Conservation (phyloP, 2,888 invertebrate species). For the Osmoderma eremita region DNA sequence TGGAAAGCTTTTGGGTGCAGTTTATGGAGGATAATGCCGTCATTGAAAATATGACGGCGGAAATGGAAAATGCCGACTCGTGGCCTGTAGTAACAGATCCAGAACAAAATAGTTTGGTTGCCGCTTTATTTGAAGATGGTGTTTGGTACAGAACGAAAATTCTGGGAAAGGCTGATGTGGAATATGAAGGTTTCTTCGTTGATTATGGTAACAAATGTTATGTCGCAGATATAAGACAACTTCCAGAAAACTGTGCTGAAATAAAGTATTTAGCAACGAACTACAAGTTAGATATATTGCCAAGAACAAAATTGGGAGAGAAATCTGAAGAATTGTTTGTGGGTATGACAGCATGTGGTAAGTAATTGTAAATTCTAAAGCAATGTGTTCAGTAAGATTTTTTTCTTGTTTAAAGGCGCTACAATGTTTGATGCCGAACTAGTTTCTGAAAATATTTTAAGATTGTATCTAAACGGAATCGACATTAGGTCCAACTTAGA, state of each 20-base stretch:
- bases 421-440: conserved; percentile 57
- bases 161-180: conserved; percentile 65
- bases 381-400: conserved; percentile 13
- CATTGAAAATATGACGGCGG: conserved; percentile 70
- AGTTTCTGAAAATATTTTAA: conserved; percentile 51
- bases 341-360: conserved; percentile 59
- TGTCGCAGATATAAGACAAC: conserved; percentile 66
- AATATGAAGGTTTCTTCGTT: conserved; percentile 69
- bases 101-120: conserved; percentile 64
- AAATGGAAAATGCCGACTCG: conserved; percentile 66
- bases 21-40: conserved; percentile 66
- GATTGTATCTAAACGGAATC: conserved; percentile 54
- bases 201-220: conserved; percentile 72
- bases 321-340: conserved; percentile 59
- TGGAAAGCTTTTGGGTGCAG: conserved; percentile 77
- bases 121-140: conserved; percentile 69
- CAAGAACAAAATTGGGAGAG: conserved; percentile 63
- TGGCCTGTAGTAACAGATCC: conserved; percentile 61
- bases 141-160: conserved; percentile 71
- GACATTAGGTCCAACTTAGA: conserved; percentile 56
- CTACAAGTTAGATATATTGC: conserved; percentile 65
- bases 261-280: conserved; percentile 67
- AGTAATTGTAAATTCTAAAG: conserved; percentile 26
- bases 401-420: conserved; percentile 47
- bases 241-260: conserved; percentile 66